Base-by-base conservation (phyloP, 2,113 vertebrate species). In the Amazona vittata region DNA sequence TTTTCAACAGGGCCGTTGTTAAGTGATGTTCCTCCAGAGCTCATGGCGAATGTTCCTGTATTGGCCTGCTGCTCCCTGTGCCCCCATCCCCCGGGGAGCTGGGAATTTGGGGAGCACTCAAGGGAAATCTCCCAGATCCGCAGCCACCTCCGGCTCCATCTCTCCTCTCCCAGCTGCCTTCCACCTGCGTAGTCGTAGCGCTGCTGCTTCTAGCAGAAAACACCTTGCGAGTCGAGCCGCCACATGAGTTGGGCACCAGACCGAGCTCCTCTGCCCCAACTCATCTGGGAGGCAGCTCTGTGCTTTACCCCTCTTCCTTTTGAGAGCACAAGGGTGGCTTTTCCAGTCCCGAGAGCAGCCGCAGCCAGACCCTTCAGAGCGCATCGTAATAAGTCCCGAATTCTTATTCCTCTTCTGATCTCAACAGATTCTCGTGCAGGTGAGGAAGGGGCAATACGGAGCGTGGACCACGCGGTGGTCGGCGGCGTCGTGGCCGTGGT, bases 401-500 rank as follows among this genome's bases (percentile, higher is more conserved):
- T 86, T 94, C 96, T 96, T 71, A 35, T 90, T 95, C 83, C 95
- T 97, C 84, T 97, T 97, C 95, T 96, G 65, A 31, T 97, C 71
- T 84, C 98, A 84, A 97, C 98, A 99, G 99, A 99, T 98, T 99
- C 99, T 75, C 98, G 99, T 92, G 99, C 99, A 43, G 99, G 99
- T 28, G 99, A 99, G 93, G 99, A 99, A 35, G 98, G 98, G 12
- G 98, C 99, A 1, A 98, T 99, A 5, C 92, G 97, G 29, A 99
- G 99, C 35, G 99, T 99, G 96, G 99, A 99, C 97, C 99, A 99
- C 5, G 99, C 99, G 4, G 99, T 99, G 98, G 99, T 99, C 1
- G 99, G 99, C 5, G 99, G 99, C 17, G 99, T 99, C 53, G 99
- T 99, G 87, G 99, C 99, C 4, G 99, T 99, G 96, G 99, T 99